Percentiles rank a stretch among this genome's conserved stretches.
phyloP scores from a whole-genome alignment of 2,797 vertebrate genomes.

The Tiaroga cobitis region DNA sequence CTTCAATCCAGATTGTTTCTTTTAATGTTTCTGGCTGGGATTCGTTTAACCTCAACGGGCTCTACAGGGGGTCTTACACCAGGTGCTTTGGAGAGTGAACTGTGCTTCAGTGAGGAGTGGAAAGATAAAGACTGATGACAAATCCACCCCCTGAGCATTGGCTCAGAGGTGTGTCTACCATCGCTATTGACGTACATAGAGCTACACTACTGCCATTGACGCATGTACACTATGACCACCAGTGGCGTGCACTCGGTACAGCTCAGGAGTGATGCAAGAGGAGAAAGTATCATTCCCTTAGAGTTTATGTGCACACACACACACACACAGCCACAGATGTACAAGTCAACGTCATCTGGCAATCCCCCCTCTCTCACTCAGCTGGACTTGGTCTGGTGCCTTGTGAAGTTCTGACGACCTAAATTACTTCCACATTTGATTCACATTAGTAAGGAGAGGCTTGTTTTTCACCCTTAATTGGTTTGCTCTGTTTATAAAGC shows the following conservation, averaged over 20 bases:
- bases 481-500: constrained; percentile 51
- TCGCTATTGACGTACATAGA: constrained; percentile 54
- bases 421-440: constrained; percentile 75
- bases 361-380: constrained; percentile 57
- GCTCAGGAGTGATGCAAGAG: constrained; percentile 48
- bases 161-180: constrained; percentile 39
- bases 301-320: constrained; percentile 27
- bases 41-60: constrained; percentile 24
- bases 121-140: constrained; percentile 56
- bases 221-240: constrained; percentile 49
- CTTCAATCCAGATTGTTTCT: constrained; percentile 27
- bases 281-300: constrained; percentile 37
- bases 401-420: constrained; percentile 56
- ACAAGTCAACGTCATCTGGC: constrained; percentile 48
- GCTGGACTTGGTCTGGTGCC: constrained; percentile 64
- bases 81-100: constrained; percentile 34
- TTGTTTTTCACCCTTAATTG: constrained; percentile 49
- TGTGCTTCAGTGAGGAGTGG: constrained; percentile 22
- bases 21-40: constrained; percentile 44
- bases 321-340: constrained; percentile 27
- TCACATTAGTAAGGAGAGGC: constrained; percentile 56
- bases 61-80: constrained; percentile 29
- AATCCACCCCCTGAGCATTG: constrained; percentile 47
- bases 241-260: constrained; percentile 26
- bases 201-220: constrained; percentile 47